phyloP scores from a whole-genome alignment of 2,888 invertebrate genomes.

The Nemotelus nigrinus region DNA sequence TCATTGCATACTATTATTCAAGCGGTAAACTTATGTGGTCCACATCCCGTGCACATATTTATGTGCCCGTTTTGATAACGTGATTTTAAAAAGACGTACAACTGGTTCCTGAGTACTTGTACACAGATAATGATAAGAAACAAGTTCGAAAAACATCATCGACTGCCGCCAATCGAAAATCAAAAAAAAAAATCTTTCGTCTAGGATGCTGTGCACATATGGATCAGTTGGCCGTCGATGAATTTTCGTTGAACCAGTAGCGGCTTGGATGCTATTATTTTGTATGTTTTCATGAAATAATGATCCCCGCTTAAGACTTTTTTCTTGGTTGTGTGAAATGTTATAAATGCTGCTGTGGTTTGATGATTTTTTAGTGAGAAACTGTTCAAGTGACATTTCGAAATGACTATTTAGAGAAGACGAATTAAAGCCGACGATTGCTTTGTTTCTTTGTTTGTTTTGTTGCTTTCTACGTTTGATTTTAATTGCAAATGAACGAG shows the following conservation, averaged over 20 bases:
- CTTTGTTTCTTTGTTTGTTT: too few species aligned
- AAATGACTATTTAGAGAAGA: background rate
- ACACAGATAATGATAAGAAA: background rate
- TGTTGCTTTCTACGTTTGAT: too few species aligned
- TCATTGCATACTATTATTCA: too few species aligned
- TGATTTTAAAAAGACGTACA: background rate
- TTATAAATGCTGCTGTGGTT: too few species aligned
- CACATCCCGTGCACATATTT: background rate
- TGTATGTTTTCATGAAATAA: background rate
- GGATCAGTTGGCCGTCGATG: background rate
- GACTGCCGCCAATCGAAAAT: background rate
- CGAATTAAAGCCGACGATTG: too few species aligned
- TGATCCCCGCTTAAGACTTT: background rate
- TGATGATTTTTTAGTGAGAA: background rate
- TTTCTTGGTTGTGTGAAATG: background rate
- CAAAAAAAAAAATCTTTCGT: background rate
- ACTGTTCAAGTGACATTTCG: background rate
- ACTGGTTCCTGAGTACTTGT: background rate
- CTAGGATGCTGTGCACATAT: background rate
- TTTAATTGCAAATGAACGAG: too few species aligned
- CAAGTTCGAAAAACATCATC: background rate
- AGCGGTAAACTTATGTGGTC: background rate
- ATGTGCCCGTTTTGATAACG: background rate
- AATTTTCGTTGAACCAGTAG: background rate
- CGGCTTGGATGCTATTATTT: background rate